Percentiles rank a stretch among this genome's conserved stretches.
Conservation (phyloP, 2,888 invertebrate genomes). For the Papilio gigon region DNA sequence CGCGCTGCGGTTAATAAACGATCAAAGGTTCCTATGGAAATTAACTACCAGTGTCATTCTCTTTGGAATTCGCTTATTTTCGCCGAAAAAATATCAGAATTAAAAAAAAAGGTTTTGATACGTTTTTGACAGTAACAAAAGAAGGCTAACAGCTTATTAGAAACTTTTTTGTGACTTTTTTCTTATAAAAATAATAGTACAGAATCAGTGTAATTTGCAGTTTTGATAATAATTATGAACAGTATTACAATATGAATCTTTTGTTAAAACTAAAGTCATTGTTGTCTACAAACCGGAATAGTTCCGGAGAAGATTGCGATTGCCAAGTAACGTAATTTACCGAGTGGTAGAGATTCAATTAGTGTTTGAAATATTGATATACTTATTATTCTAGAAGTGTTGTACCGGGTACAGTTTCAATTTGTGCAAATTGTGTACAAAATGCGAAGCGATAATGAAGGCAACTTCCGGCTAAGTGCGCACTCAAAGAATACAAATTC, state of each 20-base stretch:
- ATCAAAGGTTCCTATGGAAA: constrained; percentile 50
- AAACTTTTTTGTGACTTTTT: too few relatives aligned
- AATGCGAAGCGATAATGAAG: constrained; percentile 46
- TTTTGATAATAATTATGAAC: background rate
- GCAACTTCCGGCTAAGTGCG: constrained; percentile 41
- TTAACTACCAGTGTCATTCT: constrained; percentile 46
- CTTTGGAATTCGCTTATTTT: constrained; percentile 20
- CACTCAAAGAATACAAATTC: constrained; percentile 41
- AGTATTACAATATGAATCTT: background rate
- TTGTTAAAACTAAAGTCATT: background rate
- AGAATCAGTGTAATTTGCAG: background rate
- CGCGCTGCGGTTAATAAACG: constrained; percentile 61
- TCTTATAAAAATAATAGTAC: background rate
- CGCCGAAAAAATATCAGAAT: background rate
- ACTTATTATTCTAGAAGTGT: constrained; percentile 59
- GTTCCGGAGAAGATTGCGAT: constrained; percentile 64
- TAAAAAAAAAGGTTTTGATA: too few relatives aligned
- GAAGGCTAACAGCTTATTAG: too few relatives aligned
- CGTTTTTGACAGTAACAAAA: too few relatives aligned
- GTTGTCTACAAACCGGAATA: constrained; percentile 21
- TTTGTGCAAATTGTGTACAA: constrained; percentile 49
- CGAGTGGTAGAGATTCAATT: constrained; percentile 54
- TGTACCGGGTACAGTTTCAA: constrained; percentile 54
- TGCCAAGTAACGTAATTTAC: constrained; percentile 72
- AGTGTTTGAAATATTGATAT: constrained; percentile 66